Evolutionary conservation across 1,140 invertebrate genomes (phyloP).

Genomic region (Drosophila lacteicornis): DNA sequence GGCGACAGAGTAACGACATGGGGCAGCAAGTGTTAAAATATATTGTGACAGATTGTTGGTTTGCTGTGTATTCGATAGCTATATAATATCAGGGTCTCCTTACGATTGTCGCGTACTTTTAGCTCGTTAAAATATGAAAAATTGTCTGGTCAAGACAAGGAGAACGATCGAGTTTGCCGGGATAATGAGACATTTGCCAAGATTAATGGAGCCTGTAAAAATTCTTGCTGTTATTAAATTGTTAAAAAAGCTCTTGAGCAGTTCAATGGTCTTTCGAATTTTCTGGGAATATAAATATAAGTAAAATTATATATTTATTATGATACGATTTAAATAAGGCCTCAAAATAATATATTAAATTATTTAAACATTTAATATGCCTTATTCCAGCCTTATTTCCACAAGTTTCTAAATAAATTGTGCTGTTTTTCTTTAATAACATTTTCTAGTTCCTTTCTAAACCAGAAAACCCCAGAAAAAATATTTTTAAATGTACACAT

Average conservation of each 20-base stretch:
- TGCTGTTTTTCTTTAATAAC: not conserved
- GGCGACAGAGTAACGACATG: conserved; percentile 52
- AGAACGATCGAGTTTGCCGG: conserved; percentile 18
- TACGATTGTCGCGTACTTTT: conserved; percentile 59
- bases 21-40: conserved; percentile 60
- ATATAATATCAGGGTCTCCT: conserved; percentile 68
- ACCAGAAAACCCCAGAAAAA: conserved; percentile 9
- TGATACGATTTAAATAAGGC: not conserved
- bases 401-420: not conserved
- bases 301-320: not conserved
- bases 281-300: not conserved
- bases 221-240: conserved; percentile 16
- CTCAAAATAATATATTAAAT: not conserved
- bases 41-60: conserved; percentile 64
- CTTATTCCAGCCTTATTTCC: not conserved
- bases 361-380: not conserved
- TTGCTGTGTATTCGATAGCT: conserved; percentile 30
- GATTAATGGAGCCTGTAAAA: conserved; percentile 34
- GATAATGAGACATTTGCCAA: conserved; percentile 22
- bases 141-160: conserved; percentile 29
- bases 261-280: conserved; percentile 14
- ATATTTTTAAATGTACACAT: conserved; percentile 13
- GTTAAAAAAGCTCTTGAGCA: not conserved
- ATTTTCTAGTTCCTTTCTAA: conserved; percentile 4
- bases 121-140: conserved; percentile 66